Conservation (phyloP, 2,888 invertebrate species). For the Julus scanicus region DNA sequence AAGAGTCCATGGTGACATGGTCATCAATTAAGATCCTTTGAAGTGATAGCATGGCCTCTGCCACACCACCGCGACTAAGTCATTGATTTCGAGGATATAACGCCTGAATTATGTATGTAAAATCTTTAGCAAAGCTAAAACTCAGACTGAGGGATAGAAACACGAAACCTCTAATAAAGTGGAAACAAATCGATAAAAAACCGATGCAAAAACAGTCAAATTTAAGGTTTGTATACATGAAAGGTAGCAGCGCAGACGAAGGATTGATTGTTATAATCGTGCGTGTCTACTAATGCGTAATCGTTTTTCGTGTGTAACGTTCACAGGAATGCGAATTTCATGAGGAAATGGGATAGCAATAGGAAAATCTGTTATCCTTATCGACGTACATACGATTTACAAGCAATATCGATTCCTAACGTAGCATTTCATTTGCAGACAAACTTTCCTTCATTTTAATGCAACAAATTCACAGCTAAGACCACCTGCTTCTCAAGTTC, state of each 20-base stretch:
- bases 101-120: conserved; percentile 11
- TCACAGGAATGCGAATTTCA: not conserved
- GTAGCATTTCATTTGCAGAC: not conserved
- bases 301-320: not conserved
- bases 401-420: not conserved
- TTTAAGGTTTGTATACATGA: not conserved
- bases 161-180: not conserved
- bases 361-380: not conserved
- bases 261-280: conserved; percentile 16
- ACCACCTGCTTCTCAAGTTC: not conserved
- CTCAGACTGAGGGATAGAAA: not conserved
- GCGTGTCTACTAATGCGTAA: not conserved
- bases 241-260: not conserved
- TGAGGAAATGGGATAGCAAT: not conserved
- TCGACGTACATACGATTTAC: not conserved
- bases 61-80: not conserved
- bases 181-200: not conserved
- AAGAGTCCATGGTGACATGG: too few species aligned
- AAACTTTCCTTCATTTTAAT: not conserved
- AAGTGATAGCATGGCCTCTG: not conserved
- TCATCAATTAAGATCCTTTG: not conserved
- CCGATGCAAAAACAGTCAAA: not conserved
- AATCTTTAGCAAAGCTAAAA: not conserved
- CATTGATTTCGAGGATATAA: not conserved
- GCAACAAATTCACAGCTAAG: not conserved